Percentiles rank a stretch among this genome's conserved stretches.
phyloP scores from a whole-genome alignment of 2,113 vertebrate species.

The Bubo scandiacus region DNA sequence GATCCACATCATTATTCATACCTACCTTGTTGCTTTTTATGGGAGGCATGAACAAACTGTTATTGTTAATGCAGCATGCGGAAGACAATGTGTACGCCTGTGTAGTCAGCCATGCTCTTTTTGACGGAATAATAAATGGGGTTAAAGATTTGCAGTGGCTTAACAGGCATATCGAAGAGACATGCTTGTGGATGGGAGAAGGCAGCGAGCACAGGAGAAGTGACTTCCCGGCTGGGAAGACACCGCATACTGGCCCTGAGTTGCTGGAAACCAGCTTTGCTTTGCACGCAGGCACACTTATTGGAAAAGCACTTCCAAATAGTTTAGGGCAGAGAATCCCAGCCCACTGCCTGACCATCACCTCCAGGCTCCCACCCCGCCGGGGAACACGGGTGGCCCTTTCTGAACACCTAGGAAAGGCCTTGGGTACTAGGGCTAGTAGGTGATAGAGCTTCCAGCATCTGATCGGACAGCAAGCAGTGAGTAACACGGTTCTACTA shows the following conservation, averaged over 20 bases:
- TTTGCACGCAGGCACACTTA: not conserved
- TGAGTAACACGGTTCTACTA: fast-evolving
- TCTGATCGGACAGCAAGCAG: fast-evolving
- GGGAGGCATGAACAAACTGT: not conserved
- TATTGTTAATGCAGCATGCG: not conserved
- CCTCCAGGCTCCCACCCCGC: not conserved
- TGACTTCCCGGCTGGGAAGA: not conserved
- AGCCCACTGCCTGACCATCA: not conserved
- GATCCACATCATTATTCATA: not conserved
- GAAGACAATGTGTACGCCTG: not conserved
- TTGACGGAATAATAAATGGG: not conserved
- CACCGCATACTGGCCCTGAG: not conserved
- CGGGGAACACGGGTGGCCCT: fast-evolving
- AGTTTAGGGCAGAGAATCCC: not conserved
- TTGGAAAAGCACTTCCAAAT: not conserved
- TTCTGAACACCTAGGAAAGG: not conserved
- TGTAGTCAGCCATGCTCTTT: not conserved
- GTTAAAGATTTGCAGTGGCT: not conserved
- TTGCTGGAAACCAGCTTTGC: not conserved
- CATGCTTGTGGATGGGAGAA: not conserved
- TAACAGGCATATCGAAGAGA: not conserved
- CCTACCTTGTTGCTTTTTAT: not conserved
- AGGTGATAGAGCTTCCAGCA: not conserved
- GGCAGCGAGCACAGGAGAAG: not conserved
- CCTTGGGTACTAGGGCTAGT: not conserved